A percentile compares a stretch with the other conserved stretches of the same genome.
These are phyloP conservation scores for Gymnocephalus cernua DNA, from an alignment of 2,113 vertebrate genomes.

Conservation along the genomic window DNA sequence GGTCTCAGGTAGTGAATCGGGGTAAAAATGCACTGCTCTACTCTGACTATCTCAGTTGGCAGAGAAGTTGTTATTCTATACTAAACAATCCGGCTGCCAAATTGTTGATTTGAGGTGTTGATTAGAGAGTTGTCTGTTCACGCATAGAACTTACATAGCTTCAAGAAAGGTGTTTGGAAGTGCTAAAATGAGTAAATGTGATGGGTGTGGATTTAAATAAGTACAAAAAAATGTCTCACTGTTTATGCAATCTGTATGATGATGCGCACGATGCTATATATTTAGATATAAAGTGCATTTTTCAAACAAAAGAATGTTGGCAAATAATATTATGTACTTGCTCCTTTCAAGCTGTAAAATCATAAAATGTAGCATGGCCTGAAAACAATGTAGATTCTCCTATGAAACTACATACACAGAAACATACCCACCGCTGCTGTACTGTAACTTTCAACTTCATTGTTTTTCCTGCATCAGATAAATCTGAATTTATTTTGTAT, in stretches of 20 bases:
- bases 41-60: slow-evolving; percentile 2
- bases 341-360: background rate
- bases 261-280: background rate
- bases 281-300: background rate
- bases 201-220: background rate
- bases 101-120: slow-evolving; percentile 62
- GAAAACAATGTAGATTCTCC: background rate
- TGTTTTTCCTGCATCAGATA: background rate
- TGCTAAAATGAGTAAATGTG: background rate
- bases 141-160: background rate
- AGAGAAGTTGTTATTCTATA: slow-evolving; percentile 31
- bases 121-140: slow-evolving; percentile 49
- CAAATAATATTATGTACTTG: background rate
- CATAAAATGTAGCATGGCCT: background rate
- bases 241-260: background rate
- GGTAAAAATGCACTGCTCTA: slow-evolving; percentile 16
- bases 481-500: background rate
- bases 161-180: slow-evolving; percentile 13
- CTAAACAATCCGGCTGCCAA: slow-evolving; percentile 14
- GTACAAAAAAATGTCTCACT: background rate
- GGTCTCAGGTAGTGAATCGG: background rate
- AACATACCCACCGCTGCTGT: no score
- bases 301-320: background rate
- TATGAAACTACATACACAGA: background rate
- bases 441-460: no score